A percentile compares a stretch with the other conserved stretches of the same genome.
Conservation (phyloP, 2,797 vertebrate species). For the Aythya fuligula region DNA sequence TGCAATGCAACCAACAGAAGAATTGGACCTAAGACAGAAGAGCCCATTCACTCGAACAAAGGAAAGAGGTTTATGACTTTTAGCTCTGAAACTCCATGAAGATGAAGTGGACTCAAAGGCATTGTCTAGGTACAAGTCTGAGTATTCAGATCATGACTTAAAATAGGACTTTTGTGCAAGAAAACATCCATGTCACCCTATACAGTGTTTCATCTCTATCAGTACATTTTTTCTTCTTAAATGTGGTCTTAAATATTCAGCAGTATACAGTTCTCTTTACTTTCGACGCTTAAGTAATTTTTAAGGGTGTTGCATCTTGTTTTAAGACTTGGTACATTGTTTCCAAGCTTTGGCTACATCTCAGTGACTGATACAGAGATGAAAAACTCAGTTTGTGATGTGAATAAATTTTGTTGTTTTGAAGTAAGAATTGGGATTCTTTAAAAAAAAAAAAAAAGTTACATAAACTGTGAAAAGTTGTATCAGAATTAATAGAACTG, state of each 20-base stretch:
- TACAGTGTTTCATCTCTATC: not conserved
- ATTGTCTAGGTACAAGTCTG: not conserved
- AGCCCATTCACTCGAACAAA: not conserved
- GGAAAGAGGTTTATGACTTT: not conserved
- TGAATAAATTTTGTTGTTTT: not conserved
- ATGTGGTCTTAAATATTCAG: not conserved
- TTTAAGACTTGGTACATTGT: not conserved
- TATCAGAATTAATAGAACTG: not conserved
- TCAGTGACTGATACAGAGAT: not conserved
- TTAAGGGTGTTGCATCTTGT: not conserved
- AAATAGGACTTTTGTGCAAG: not conserved
- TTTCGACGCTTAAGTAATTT: not conserved
- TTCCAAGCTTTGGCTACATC: not conserved
- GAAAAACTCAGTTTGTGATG: not conserved
- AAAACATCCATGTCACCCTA: not conserved
- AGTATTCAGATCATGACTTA: not conserved
- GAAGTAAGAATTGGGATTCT: not conserved
- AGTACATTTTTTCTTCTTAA: not conserved
- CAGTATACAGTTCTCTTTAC: not conserved
- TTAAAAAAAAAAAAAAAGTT: not conserved
- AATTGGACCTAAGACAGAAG: not conserved
- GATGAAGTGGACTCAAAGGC: not conserved
- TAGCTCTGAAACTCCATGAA: not conserved
- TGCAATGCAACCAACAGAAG: not conserved
- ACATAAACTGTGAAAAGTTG: not conserved